Conservation (phyloP, 2,888 invertebrate genomes). For the Platerodrilus igneus region DNA sequence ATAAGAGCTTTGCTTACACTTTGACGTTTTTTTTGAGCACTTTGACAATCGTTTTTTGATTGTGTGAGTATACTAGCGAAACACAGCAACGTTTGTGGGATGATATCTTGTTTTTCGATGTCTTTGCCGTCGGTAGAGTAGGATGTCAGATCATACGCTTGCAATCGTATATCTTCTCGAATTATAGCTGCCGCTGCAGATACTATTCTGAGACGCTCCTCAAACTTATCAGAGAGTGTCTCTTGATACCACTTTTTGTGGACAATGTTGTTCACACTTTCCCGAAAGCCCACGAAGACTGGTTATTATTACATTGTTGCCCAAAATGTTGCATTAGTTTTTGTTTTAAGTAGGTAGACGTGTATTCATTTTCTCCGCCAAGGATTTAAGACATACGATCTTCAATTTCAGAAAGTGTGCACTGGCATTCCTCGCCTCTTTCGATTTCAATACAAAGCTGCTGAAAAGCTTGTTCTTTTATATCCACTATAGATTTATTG, state of each 20-base stretch:
- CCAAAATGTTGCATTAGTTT: conserved; percentile 2
- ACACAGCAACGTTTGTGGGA: conserved; percentile 4
- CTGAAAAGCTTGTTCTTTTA: not conserved
- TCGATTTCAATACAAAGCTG: conserved; percentile 6
- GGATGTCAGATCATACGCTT: conserved; percentile 4
- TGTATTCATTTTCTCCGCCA: conserved; percentile 2
- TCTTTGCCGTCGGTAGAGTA: conserved; percentile 4
- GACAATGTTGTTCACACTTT: conserved; percentile 5
- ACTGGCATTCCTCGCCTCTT: conserved; percentile 1
- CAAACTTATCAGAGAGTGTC: conserved; percentile 8
- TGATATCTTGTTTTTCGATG: conserved; percentile 3
- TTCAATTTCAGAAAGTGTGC: conserved; percentile 3
- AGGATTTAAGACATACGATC: conserved; percentile 9
- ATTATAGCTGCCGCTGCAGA: conserved; percentile 9
- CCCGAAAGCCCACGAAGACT: conserved; percentile 3
- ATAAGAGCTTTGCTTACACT: conserved; percentile 6
- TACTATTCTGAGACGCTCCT: conserved; percentile 8
- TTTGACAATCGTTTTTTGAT: conserved; percentile 5
- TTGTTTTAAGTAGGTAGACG: conserved; percentile 4
- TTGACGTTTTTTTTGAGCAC: conserved; percentile 7
- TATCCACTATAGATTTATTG: not conserved
- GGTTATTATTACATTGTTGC: conserved; percentile 5
- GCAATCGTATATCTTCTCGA: conserved; percentile 3
- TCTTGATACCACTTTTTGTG: conserved; percentile 6
- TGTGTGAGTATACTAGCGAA: conserved; percentile 5